These are phyloP conservation scores for Jacana jacana DNA, from an alignment of 2,113 vertebrate genomes.

Conservation along the genomic window DNA sequence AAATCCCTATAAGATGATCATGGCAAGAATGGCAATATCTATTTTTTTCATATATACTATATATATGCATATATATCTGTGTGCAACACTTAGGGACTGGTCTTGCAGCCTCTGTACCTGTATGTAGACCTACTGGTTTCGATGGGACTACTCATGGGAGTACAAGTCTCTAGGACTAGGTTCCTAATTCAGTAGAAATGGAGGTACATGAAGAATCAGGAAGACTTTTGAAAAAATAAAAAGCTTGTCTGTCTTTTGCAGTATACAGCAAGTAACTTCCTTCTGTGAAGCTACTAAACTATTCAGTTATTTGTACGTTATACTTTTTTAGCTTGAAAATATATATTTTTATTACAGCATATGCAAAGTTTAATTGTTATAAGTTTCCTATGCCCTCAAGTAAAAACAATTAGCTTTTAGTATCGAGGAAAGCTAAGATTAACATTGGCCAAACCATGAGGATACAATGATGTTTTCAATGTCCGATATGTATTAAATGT, in stretches of 20 bases:
- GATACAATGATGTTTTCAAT: conserved; percentile 54
- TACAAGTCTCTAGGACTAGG: conserved; percentile 26
- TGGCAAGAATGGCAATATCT: conserved; percentile 24
- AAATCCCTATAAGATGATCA: conserved; percentile 38
- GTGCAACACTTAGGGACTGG: conserved; percentile 31
- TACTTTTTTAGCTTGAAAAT: conserved; percentile 67
- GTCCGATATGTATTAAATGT: conserved; percentile 66
- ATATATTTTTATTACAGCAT: conserved; percentile 59
- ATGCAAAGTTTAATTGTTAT: conserved; percentile 48
- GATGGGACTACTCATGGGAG: neutral
- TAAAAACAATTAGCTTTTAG: conserved; percentile 57
- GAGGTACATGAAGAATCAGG: conserved; percentile 45
- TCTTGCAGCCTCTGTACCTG: conserved; percentile 26
- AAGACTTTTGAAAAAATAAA: conserved; percentile 57
- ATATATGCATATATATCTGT: neutral
- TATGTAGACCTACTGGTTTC: neutral
- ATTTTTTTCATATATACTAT: neutral
- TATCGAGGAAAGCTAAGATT: conserved; percentile 44
- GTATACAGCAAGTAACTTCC: conserved; percentile 39
- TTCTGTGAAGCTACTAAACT: conserved; percentile 54
- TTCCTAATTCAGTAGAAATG: conserved; percentile 38
- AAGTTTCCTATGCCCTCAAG: conserved; percentile 46
- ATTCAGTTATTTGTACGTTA: conserved; percentile 67
- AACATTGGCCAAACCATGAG: conserved; percentile 72
- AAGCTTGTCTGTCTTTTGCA: conserved; percentile 33